Conservation (phyloP, 1,140 invertebrate genomes). For the Mactra quadrangularis region DNA sequence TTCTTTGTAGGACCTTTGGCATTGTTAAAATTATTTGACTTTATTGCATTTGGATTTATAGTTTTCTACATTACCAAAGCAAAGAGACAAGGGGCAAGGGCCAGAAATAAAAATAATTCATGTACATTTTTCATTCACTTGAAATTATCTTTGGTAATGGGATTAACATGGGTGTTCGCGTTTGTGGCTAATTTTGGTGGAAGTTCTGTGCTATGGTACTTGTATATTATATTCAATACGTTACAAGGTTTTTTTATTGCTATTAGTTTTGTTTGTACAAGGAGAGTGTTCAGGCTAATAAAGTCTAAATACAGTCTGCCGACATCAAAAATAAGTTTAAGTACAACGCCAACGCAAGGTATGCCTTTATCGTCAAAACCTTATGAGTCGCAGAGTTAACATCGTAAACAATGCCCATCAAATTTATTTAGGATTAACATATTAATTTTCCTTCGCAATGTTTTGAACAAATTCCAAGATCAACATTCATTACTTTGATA, state of each 20-base stretch:
- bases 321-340: too few species aligned
- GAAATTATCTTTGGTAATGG: slow-evolving; percentile 82
- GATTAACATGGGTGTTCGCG: slow-evolving; percentile 80
- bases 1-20: slow-evolving; percentile 80
- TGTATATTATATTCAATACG: slow-evolving; percentile 73
- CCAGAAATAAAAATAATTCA: slow-evolving; percentile 44
- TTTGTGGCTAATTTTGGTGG: slow-evolving; percentile 71
- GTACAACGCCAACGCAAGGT: too few species aligned
- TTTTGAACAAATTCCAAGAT: too few species aligned
- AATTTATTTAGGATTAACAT: too few species aligned
- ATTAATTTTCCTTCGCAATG: too few species aligned
- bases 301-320: not conserved
- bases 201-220: slow-evolving; percentile 62
- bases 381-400: too few species aligned
- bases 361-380: too few species aligned
- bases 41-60: slow-evolving; percentile 75
- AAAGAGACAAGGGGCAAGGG: slow-evolving; percentile 30
- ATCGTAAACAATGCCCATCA: too few species aligned
- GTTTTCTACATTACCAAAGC: slow-evolving; percentile 84
- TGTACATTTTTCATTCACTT: slow-evolving; percentile 84
- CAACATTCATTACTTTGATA: too few species aligned
- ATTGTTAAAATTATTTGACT: slow-evolving; percentile 76
- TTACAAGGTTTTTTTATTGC: slow-evolving; percentile 71
- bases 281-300: slow-evolving; percentile 46
- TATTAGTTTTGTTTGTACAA: slow-evolving; percentile 63